Evolutionary conservation across 1,140 invertebrate species (phyloP).

Genomic region (Pomacea maculata): DNA sequence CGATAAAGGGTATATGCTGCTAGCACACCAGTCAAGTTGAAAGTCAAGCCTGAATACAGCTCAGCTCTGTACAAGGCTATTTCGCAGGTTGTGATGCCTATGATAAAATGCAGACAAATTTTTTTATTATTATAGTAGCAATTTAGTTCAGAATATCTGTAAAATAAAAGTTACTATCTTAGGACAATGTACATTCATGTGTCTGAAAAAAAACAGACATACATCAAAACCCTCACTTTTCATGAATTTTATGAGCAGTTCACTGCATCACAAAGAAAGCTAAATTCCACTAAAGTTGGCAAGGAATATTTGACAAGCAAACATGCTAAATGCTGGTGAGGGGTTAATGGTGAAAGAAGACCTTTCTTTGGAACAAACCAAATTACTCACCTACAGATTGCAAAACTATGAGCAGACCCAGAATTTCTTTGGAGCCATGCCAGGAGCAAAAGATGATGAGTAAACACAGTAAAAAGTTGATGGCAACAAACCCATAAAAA

Average conservation of each 20-base stretch:
- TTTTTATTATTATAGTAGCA: neutral
- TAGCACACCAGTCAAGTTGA: constrained; percentile 34
- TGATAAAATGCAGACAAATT: neutral
- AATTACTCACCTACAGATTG: constrained; percentile 41
- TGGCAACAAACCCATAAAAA: constrained; percentile 39
- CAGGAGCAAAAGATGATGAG: constrained; percentile 37
- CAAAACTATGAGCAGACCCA: constrained; percentile 40
- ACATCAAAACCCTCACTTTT: too few relatives aligned
- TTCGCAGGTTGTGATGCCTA: constrained; percentile 48
- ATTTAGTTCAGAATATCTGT: too few relatives aligned
- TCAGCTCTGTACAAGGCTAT: constrained; percentile 36
- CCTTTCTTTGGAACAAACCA: too few relatives aligned
- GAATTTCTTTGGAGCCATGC: constrained; percentile 35
- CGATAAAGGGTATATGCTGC: constrained; percentile 46
- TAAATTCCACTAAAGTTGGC: neutral
- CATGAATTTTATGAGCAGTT: too few relatives aligned
- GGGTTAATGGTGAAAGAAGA: neutral
- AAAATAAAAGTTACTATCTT: too few relatives aligned
- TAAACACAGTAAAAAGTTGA: constrained; percentile 45
- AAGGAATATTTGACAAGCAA: neutral
- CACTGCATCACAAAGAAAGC: neutral
- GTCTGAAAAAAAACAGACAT: too few relatives aligned
- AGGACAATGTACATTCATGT: too few relatives aligned
- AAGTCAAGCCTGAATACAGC: constrained; percentile 38
- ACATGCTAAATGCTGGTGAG: neutral